Percentiles rank a stretch among this genome's conserved stretches.
Conservation (phyloP, 2,797 vertebrate species). For the Ispidina lecontei region DNA sequence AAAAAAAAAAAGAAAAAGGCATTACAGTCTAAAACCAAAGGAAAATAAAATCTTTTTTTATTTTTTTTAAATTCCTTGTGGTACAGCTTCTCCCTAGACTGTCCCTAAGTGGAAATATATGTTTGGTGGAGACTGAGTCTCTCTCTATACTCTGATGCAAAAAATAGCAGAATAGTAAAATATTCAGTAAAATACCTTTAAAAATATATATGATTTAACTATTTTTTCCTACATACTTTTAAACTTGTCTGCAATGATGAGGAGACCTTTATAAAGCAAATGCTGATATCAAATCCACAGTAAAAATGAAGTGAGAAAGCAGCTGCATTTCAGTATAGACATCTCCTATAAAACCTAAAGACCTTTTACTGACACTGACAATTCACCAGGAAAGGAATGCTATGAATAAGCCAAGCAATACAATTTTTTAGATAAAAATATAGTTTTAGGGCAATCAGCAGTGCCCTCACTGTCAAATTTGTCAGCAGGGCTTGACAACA, state of each 20-base stretch:
- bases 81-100: not conserved
- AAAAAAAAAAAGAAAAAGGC: not conserved
- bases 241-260: not conserved
- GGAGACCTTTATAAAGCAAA: not conserved
- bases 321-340: not conserved
- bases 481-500: slow-evolving; percentile 3
- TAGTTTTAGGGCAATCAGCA: not conserved
- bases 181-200: not conserved
- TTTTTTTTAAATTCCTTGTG: not conserved
- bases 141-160: not conserved
- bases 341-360: not conserved
- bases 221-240: not conserved
- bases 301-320: not conserved
- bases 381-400: not conserved
- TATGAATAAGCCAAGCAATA: not conserved
- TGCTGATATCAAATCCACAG: not conserved
- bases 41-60: not conserved
- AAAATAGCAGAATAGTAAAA: not conserved
- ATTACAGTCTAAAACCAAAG: not conserved
- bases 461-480: slow-evolving; percentile 24
- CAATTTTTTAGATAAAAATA: not conserved
- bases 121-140: not conserved
- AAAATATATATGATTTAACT: not conserved
- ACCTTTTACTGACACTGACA: not conserved
- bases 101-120: not conserved